Evolutionary conservation across 1,140 invertebrate species (phyloP), one percentile per base, ranked within the genome.

Genomic region (Tetramorium alpestre): DNA sequence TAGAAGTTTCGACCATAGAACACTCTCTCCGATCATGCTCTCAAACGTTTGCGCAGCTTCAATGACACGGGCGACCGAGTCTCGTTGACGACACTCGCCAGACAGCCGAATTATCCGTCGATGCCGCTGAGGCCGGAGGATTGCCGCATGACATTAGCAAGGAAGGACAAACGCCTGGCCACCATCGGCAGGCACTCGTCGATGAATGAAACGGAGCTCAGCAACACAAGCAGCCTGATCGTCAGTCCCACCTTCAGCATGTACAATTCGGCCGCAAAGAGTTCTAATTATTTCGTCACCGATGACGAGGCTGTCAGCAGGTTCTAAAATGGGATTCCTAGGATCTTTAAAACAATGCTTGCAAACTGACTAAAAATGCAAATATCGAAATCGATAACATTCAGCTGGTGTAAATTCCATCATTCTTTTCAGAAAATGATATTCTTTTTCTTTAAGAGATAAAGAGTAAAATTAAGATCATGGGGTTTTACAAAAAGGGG

Each of bases 251-350:
- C 94, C 7, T 95, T 93, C 84, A 94, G 91, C 56, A 95, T 95
- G 94, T 95, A 95, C 82, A 93, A 88, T 54, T 94, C 94, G 51
- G 90, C 92, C 54, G 91, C 94, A 7, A 95, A 95, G 78, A 92
- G 41, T 80, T 93, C 93, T 64, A 94, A 94, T 76, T 95, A 95
- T 69, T 95, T 95, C 67, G 92, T 95, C 33, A 92, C 93, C 25
- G 94, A 95, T 25, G 94, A 95, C 85, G 95, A 95, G 67, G 95
- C 95, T 13, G 92, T 95, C 44, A 95, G 95, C 87, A 93, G 94
- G 70, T 95, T 95, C 89, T 95, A 93, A 93, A 41, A 11, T 18
- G 7, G 11, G 3, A 2, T 25, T 25, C 0, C 25, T 62, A 78
- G n/a, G 13, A 54, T 60, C 44, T 49, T 28, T 8, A 25, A 25